Conservation (phyloP, 1,140 invertebrate genomes). For the Brachystomella parvula region DNA sequence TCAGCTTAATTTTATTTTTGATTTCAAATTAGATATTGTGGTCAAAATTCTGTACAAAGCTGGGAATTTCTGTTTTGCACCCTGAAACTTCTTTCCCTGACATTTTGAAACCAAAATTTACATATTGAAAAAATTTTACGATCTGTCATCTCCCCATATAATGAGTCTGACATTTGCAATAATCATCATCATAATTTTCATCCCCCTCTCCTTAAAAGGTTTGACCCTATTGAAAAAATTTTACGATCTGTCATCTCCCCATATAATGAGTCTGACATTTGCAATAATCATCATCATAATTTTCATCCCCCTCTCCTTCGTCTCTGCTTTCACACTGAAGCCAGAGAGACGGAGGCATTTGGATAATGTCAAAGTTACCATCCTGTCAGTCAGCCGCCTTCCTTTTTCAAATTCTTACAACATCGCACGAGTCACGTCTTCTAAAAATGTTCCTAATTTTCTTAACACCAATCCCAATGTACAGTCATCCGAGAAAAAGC, state of each 20-base stretch:
- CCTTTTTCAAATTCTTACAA: not conserved
- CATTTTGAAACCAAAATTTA: too few species aligned
- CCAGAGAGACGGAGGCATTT: not conserved
- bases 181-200: not conserved
- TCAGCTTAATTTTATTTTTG: too few species aligned
- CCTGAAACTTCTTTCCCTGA: too few species aligned
- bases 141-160: not conserved
- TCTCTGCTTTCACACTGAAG: not conserved
- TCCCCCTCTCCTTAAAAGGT: not conserved
- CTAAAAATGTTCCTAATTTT: not conserved
- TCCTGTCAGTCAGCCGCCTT: slow-evolving; percentile 6
- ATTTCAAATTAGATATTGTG: too few species aligned
- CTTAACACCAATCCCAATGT: too few species aligned
- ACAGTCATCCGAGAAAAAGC: too few species aligned
- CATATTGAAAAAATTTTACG: not conserved
- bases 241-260: not conserved
- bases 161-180: slow-evolving; percentile 10
- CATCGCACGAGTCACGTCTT: not conserved
- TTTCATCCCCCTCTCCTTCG: not conserved
- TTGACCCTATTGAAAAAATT: too few species aligned
- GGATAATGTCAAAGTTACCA: not conserved
- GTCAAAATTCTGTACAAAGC: too few species aligned
- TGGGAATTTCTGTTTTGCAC: too few species aligned
- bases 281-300: not conserved
- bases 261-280: slow-evolving; percentile 10